Percentiles rank a stretch among this genome's conserved stretches.
Evolutionary conservation across 2,113 vertebrate species (phyloP).

Genomic region (Carassius carassius): DNA sequence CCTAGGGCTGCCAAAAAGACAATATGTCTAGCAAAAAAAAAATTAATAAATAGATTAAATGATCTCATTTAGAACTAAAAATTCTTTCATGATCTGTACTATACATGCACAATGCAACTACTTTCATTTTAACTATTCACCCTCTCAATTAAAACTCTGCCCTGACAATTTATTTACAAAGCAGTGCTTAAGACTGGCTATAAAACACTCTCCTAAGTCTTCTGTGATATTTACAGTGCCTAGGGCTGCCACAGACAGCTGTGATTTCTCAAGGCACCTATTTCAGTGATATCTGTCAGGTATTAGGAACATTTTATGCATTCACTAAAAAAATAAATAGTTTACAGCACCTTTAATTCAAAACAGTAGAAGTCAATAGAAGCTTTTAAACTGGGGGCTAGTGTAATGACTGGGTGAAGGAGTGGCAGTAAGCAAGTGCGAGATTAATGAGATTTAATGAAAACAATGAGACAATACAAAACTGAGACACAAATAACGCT

Average conservation of each 20-base stretch:
- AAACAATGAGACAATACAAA: too few species aligned
- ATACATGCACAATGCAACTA: background rate
- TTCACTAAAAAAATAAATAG: background rate
- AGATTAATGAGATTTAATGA: too few species aligned
- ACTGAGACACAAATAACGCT: too few species aligned
- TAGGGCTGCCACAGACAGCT: slow-evolving; percentile 12
- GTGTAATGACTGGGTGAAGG: too few species aligned
- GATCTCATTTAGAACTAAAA: background rate
- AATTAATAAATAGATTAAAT: background rate
- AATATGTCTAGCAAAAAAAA: background rate
- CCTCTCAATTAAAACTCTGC: too few species aligned
- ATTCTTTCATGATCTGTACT: background rate
- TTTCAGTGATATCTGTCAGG: slow-evolving; percentile 1
- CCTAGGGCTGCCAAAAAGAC: slow-evolving; percentile 5
- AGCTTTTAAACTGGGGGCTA: background rate
- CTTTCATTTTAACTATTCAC: too few species aligned
- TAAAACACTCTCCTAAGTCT: background rate
- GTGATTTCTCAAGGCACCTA: slow-evolving; percentile 10
- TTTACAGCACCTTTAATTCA: slow-evolving; percentile 9
- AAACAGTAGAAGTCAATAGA: background rate
- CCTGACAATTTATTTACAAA: background rate
- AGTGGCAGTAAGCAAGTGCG: too few species aligned
- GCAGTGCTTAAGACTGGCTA: background rate
- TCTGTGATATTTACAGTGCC: slow-evolving; percentile 15
- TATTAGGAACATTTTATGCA: background rate